Base-by-base conservation (phyloP, 2,888 invertebrate genomes). In the Andrena bicolor region DNA sequence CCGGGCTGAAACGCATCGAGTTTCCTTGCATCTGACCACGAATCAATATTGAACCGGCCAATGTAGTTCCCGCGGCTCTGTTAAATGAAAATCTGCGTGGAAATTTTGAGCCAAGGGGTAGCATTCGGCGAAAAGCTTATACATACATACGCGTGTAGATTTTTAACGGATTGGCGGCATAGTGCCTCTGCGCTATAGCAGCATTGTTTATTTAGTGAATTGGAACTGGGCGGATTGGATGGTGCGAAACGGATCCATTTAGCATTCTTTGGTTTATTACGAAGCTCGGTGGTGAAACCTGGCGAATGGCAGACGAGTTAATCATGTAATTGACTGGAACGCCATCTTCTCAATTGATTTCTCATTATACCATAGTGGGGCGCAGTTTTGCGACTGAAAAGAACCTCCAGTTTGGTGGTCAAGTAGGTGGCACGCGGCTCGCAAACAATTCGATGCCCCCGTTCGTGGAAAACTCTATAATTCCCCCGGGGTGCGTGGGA, bases 271-370 rank as follows among this genome's bases (percentile, higher is more conserved):
- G 41, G 4, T 41, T 41, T 41, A 41, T 41, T 41, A 41, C 13
- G 41, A 41, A 16, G 41, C 41, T 41, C 41, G 16, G 4, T 5
- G 41, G 5, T 41, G 41, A 41, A 13, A 35, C 53, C 35, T 20
- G 35, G 68, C 35, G 56, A 35, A 58, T 23, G 16, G 48, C 41
- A 20, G 65, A 65, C 51, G 65, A 30, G 65, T 41, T 80, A 70
- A 80, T 70, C 60, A 79, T 64, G 65, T 70, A 60, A 80, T 64
- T 65, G 53, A 53, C 49, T 13, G 13, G 10, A 13, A 26, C 61
- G 64, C 41, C 35, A 26, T 26, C 64, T 28, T 23, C 26, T 64
- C 56, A 58, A 80, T 79, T 80, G 79, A 80, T 80, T 80, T 60
- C 65, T 80, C 79, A 51, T 79, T 79, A 58, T 8, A 20, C 56